These are phyloP conservation scores for Phymastichus coffea DNA, from an alignment of 1,140 invertebrate species.

Conservation along the genomic window DNA sequence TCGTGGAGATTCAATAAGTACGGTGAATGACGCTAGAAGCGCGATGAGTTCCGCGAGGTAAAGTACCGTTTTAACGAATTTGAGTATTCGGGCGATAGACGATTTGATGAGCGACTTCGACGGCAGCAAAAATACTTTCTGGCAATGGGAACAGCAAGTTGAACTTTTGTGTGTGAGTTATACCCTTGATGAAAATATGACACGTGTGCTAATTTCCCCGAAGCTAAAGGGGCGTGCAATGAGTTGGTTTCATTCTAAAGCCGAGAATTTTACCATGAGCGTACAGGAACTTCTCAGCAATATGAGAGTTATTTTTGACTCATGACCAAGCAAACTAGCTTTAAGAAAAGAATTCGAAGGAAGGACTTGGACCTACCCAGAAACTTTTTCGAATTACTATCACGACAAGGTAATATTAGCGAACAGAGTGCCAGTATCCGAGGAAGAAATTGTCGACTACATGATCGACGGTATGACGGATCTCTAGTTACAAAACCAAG, in stretches of 20 bases:
- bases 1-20: too few relatives aligned
- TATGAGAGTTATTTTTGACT: constrained; percentile 16
- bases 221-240: constrained; percentile 15
- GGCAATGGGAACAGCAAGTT: constrained; percentile 2
- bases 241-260: constrained; percentile 24
- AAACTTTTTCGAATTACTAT: constrained; percentile 16
- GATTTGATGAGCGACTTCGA: constrained; percentile 9
- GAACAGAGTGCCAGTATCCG: constrained; percentile 12
- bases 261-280: constrained; percentile 3
- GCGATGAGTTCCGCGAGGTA: too few relatives aligned
- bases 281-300: background rate
- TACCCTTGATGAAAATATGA: constrained; percentile 1
- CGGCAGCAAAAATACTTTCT: background rate
- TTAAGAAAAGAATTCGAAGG: constrained; percentile 18
- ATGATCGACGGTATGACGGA: constrained; percentile 22
- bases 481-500: constrained; percentile 13
- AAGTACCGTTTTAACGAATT: too few relatives aligned
- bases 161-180: background rate
- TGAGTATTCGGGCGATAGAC: background rate
- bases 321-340: background rate
- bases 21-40: too few relatives aligned
- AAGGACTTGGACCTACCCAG: background rate
- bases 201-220: constrained; percentile 1
- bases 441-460: constrained; percentile 25
- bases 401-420: constrained; percentile 26